Percentiles rank a stretch among this genome's conserved stretches.
phyloP scores from a whole-genome alignment of 35 echinoderm and acorn worm genomes.

The Heliocidaris erythrogramma region DNA sequence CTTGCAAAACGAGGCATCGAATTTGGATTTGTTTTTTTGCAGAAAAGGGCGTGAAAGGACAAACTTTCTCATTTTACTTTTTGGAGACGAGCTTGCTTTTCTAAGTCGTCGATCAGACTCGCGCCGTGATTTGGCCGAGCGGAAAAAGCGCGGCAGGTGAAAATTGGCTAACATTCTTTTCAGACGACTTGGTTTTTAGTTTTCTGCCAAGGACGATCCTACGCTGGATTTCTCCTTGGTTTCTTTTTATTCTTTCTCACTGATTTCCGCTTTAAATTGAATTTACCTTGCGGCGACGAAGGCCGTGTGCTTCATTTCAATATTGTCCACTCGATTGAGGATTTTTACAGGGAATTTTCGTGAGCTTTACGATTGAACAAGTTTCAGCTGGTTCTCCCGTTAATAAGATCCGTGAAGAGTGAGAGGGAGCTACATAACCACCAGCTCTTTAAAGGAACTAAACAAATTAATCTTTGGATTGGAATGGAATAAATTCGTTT shows the following conservation, averaged over 20 bases:
- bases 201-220: not conserved
- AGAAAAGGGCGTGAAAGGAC: not conserved
- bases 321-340: constrained; percentile 9
- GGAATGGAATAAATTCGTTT: constrained; percentile 5
- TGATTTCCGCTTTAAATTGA: not conserved
- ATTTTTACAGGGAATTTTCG: constrained; percentile 7
- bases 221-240: not conserved
- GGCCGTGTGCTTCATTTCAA: not conserved
- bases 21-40: not conserved
- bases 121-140: not conserved
- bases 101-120: not conserved
- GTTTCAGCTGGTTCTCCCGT: not conserved
- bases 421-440: not conserved
- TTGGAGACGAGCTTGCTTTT: not conserved
- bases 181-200: not conserved
- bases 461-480: not conserved
- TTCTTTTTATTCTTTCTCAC: not conserved
- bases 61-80: not conserved
- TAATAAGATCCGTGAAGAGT: not conserved
- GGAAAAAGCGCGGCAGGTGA: not conserved
- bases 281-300: not conserved
- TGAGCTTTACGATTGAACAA: not conserved
- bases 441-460: not conserved
- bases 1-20: not conserved
- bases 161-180: constrained; percentile 5